These are phyloP conservation scores for Caerostris extrusa DNA, from an alignment of 1,140 invertebrate species.

Conservation along the genomic window DNA sequence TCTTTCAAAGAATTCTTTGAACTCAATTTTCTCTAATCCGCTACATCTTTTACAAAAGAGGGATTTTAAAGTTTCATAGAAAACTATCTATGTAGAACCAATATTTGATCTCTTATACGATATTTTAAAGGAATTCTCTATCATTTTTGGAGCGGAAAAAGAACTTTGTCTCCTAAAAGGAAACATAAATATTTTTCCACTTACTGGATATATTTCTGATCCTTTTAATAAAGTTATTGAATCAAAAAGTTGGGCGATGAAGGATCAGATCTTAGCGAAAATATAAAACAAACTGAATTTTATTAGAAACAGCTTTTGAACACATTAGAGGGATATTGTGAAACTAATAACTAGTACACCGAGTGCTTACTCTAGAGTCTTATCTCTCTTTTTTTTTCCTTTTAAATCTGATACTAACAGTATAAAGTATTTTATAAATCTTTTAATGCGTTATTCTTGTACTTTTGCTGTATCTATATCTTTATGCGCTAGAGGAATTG, in stretches of 20 bases:
- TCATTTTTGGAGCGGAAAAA: background rate
- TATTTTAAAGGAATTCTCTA: background rate
- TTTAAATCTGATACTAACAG: too few species aligned
- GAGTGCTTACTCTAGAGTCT: too few species aligned
- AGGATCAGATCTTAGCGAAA: background rate
- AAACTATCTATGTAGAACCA: background rate
- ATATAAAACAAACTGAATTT: background rate
- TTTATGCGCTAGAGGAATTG: too few species aligned
- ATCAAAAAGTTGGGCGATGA: background rate
- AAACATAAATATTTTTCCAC: background rate
- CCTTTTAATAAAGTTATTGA: background rate
- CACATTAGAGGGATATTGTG: background rate
- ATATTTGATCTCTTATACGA: background rate
- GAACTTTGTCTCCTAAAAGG: background rate
- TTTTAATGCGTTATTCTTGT: too few species aligned
- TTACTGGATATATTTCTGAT: background rate
- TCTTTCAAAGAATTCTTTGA: background rate
- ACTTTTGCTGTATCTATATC: too few species aligned
- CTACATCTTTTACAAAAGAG: background rate
- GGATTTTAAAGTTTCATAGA: constrained; percentile 14
- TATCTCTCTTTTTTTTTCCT: too few species aligned
- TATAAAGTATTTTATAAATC: too few species aligned
- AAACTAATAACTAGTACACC: background rate
- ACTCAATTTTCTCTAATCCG: constrained; percentile 7
- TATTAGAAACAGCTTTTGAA: background rate